These are phyloP conservation scores for Yponomeuta malinellus DNA, from an alignment of 2,888 invertebrate species.

Conservation along the genomic window DNA sequence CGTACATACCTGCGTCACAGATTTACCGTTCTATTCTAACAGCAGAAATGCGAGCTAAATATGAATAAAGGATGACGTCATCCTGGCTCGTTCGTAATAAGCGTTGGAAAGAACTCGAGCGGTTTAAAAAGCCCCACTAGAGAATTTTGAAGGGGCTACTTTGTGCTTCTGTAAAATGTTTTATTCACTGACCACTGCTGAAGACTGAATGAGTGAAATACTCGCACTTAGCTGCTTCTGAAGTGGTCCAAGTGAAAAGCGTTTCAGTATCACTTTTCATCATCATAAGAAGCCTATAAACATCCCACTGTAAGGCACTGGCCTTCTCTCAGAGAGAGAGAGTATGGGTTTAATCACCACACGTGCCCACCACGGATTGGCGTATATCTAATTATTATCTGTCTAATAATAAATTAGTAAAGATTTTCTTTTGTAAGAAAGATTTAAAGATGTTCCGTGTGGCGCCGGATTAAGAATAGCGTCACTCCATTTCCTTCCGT, in stretches of 20 bases:
- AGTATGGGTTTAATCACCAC: too few species aligned
- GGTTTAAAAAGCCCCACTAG: conserved; percentile 27
- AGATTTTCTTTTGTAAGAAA: too few species aligned
- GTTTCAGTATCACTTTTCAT: background rate
- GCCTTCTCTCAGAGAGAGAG: too few species aligned
- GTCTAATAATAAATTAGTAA: too few species aligned
- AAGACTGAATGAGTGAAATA: conserved; percentile 64
- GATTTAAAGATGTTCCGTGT: too few species aligned
- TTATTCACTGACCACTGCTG: conserved; percentile 61
- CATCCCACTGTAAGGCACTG: too few species aligned
- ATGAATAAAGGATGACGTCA: conserved; percentile 1
- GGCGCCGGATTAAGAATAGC: too few species aligned
- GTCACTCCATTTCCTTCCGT: too few species aligned
- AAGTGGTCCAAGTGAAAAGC: conserved; percentile 34
- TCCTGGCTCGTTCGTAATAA: background rate
- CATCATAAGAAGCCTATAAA: too few species aligned
- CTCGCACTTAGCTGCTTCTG: conserved; percentile 21
- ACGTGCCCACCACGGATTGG: too few species aligned
- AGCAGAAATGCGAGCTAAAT: background rate
- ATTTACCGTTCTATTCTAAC: background rate
- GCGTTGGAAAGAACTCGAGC: conserved; percentile 18
- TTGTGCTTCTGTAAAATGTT: conserved; percentile 52
- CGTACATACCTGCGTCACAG: too few species aligned
- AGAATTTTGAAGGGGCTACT: conserved; percentile 54
- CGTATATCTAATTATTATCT: background rate